phyloP scores from a whole-genome alignment of 2,888 invertebrate genomes.

The Synanthedon tipuliformis region DNA sequence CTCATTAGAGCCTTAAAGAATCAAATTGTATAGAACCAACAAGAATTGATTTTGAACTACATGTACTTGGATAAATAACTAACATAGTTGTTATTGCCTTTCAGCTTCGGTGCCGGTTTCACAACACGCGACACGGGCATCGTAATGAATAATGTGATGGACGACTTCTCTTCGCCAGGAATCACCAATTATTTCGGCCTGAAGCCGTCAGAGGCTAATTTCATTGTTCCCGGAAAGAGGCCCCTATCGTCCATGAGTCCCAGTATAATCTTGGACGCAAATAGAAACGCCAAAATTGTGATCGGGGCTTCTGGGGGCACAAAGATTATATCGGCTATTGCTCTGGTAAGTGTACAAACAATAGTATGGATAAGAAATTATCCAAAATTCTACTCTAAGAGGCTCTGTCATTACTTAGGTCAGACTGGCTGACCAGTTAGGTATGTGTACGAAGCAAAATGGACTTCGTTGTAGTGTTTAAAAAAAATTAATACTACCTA shows the following conservation, averaged over 20 bases:
- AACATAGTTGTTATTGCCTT: conserved; percentile 13
- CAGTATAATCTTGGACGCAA: conserved; percentile 76
- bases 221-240: conserved; percentile 81
- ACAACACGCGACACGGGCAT: conserved; percentile 86
- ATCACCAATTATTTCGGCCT: conserved; percentile 77
- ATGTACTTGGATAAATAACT: not conserved
- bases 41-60: no score
- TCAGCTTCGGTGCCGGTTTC: conserved; percentile 85
- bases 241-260: conserved; percentile 91
- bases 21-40: no score
- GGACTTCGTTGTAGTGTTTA: not conserved
- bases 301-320: conserved; percentile 88
- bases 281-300: conserved; percentile 76
- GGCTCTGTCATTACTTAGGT: no score
- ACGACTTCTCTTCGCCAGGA: conserved; percentile 89
- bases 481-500: no score
- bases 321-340: conserved; percentile 81
- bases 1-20: no score
- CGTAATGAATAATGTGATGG: conserved; percentile 95
- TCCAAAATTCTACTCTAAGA: no score
- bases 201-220: conserved; percentile 84
- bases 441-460: no score
- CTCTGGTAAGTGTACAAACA: conserved; percentile 61
- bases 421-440: no score
- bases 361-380: no score